phyloP scores from a whole-genome alignment of 1,140 invertebrate species.

The Ladona fulva region DNA sequence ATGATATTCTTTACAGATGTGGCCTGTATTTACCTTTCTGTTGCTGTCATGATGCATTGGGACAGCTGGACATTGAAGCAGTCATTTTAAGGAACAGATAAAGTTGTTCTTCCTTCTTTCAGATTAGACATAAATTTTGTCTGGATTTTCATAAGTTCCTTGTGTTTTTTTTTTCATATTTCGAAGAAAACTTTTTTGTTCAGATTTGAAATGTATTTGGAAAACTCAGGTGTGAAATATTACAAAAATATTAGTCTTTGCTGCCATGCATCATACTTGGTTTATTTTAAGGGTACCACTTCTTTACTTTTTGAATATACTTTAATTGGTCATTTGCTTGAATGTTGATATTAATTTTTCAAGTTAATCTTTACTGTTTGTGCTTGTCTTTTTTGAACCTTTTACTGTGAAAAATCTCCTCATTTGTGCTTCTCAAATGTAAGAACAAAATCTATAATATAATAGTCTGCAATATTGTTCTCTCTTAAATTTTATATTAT shows the following conservation, averaged over 20 bases:
- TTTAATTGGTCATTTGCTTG: too few relatives aligned
- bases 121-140: neutral
- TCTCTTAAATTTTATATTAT: neutral
- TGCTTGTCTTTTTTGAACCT: too few relatives aligned
- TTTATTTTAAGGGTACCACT: too few relatives aligned
- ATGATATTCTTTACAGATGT: neutral
- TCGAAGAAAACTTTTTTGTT: neutral
- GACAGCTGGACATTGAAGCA: neutral
- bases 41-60: neutral
- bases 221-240: too few relatives aligned
- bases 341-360: too few relatives aligned
- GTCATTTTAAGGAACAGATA: neutral
- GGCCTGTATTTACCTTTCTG: neutral
- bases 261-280: too few relatives aligned
- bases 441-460: neutral
- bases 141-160: too few relatives aligned
- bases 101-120: neutral
- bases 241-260: too few relatives aligned
- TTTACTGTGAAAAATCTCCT: too few relatives aligned
- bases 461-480: neutral
- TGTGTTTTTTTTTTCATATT: neutral
- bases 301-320: too few relatives aligned
- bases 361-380: too few relatives aligned
- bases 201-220: neutral
- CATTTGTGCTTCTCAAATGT: too few relatives aligned